Percentiles rank a stretch among this genome's conserved stretches.
Conservation (phyloP, 2,888 invertebrate genomes). For the Synergus itoensis region DNA sequence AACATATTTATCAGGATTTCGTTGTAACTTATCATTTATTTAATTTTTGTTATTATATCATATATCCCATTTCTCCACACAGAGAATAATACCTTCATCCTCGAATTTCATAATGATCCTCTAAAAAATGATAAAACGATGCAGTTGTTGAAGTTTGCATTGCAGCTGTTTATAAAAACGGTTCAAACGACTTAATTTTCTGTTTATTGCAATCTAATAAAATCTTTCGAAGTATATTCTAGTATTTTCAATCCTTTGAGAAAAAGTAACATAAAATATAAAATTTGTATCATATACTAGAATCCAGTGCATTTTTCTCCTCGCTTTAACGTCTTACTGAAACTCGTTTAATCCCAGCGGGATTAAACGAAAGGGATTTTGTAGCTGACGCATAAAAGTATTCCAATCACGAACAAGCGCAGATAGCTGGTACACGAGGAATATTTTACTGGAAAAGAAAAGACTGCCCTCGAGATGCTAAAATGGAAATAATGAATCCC, state of each 20-base stretch:
- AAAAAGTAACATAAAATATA: constrained; percentile 29
- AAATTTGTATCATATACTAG: constrained; percentile 38
- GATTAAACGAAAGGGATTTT: constrained; percentile 64
- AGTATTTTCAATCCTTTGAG: constrained; percentile 16
- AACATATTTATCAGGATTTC: background rate
- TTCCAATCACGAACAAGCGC: constrained; percentile 66
- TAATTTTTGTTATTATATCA: background rate
- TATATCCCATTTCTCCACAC: constrained; percentile 4
- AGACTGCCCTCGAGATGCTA: constrained; percentile 22
- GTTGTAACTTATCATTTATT: background rate
- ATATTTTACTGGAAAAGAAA: constrained; percentile 34
- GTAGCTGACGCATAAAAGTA: constrained; percentile 64
- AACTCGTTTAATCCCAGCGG: constrained; percentile 69
- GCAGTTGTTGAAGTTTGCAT: constrained; percentile 13
- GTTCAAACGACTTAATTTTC: background rate
- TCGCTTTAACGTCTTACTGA: constrained; percentile 62
- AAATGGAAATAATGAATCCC: constrained; percentile 40
- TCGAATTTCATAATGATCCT: constrained; percentile 1
- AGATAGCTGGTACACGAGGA: constrained; percentile 32
- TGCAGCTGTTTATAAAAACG: background rate
- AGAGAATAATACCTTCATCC: constrained; percentile 8
- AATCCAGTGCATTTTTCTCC: constrained; percentile 26
- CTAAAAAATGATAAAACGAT: background rate
- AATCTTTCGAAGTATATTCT: constrained; percentile 7
- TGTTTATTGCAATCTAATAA: background rate